Conservation (phyloP, 2,113 vertebrate genomes). For the Poecilia latipinna region DNA sequence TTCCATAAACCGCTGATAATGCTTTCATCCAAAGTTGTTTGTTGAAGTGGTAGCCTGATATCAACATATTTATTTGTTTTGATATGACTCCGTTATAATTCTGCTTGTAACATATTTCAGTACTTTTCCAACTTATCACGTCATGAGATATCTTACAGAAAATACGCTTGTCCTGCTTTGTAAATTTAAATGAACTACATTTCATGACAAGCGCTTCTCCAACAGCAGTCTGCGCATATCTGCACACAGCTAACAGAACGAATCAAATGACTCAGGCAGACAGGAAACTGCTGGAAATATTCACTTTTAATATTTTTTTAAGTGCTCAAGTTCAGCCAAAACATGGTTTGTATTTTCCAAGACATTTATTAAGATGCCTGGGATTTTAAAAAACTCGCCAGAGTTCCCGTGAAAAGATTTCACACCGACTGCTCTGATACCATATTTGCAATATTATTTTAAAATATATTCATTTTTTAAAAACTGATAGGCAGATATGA, state of each 20-base stretch:
- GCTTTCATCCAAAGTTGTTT: not conserved
- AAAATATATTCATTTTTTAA: too few relatives aligned
- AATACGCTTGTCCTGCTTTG: not conserved
- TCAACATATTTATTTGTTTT: not conserved
- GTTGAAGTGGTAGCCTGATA: not conserved
- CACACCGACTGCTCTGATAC: too few relatives aligned
- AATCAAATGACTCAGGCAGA: not conserved
- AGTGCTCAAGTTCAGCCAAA: not conserved
- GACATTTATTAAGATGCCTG: too few relatives aligned
- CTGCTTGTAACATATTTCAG: not conserved
- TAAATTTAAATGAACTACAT: not conserved
- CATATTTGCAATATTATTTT: too few relatives aligned
- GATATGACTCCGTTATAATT: not conserved
- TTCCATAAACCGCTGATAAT: not conserved
- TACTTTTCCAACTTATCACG: not conserved
- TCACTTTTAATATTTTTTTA: not conserved
- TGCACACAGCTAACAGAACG: not conserved
- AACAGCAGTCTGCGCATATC: not conserved
- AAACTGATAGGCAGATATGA: too few relatives aligned
- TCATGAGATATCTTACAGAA: not conserved
- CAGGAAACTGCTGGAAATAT: not conserved
- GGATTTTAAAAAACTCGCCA: too few relatives aligned
- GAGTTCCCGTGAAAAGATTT: too few relatives aligned
- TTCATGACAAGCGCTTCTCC: not conserved
- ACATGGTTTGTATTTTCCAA: too few relatives aligned